Evolutionary conservation across 2,888 invertebrate genomes (phyloP).

Genomic region (Minunthozetes semirufus): DNA sequence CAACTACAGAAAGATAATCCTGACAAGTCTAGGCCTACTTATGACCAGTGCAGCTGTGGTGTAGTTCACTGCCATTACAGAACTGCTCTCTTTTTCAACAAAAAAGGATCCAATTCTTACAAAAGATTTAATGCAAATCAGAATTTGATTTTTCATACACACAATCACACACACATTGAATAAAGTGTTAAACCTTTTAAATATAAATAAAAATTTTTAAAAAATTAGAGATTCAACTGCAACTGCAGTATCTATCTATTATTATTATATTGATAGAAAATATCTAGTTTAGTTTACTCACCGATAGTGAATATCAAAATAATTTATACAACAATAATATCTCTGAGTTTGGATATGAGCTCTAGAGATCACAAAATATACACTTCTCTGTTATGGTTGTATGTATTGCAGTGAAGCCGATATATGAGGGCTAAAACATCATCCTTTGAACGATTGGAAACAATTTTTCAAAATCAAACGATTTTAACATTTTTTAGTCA

Average conservation of each 20-base stretch:
- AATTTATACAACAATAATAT: background rate
- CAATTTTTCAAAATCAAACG: background rate
- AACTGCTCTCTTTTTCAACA: background rate
- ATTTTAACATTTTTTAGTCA: background rate
- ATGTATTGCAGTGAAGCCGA: background rate
- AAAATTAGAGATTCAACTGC: no score
- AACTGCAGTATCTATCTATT: no score
- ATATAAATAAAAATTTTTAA: no score
- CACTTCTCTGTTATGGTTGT: background rate
- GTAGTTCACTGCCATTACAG: background rate
- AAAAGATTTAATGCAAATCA: background rate
- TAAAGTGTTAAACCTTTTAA: no score
- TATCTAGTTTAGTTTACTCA: background rate
- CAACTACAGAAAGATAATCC: conserved; percentile 24
- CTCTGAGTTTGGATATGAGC: background rate
- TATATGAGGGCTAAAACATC: background rate
- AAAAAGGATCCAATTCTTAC: background rate
- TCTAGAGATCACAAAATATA: background rate
- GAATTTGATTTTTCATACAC: background rate
- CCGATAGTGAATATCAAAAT: background rate
- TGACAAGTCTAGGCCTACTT: background rate
- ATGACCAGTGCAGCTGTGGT: conserved; percentile 19
- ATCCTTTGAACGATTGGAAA: conserved; percentile 8
- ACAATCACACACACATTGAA: no score
- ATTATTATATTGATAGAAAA: no score